Evolutionary conservation across 2,113 vertebrate species (phyloP).

Genomic region (Damaliscus lunatus): DNA sequence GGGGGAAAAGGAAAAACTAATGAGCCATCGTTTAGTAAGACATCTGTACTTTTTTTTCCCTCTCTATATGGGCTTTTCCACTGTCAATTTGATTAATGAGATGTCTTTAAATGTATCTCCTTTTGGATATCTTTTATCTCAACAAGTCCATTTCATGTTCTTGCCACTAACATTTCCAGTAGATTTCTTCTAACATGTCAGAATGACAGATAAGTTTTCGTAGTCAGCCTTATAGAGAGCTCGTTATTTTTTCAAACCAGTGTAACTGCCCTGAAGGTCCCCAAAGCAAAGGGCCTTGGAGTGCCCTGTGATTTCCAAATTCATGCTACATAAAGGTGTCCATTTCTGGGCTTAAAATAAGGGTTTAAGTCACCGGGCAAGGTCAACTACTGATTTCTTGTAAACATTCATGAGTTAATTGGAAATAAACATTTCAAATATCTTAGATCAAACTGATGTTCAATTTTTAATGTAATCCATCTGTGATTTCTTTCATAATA

Average conservation of each 20-base stretch:
- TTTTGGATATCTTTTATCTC: constrained; percentile 81
- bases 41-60: constrained; percentile 36
- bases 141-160: constrained; percentile 80
- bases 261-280: constrained; percentile 47
- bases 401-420: neutral
- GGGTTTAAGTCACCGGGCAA: constrained; percentile 10
- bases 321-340: constrained; percentile 40
- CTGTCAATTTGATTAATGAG: constrained; percentile 79
- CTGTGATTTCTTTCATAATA: constrained; percentile 22
- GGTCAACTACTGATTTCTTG: constrained; percentile 31
- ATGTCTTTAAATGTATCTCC: constrained; percentile 75
- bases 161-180: constrained; percentile 80
- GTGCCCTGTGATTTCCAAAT: constrained; percentile 58
- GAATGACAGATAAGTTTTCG: constrained; percentile 79
- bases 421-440: constrained; percentile 25
- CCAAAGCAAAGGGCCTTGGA: constrained; percentile 45
- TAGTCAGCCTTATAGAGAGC: constrained; percentile 65
- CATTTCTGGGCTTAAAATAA: constrained; percentile 38
- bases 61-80: constrained; percentile 61
- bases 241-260: constrained; percentile 74
- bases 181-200: constrained; percentile 79
- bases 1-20: neutral
- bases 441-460: neutral
- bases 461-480: neutral
- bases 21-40: constrained; percentile 38